Conservation (phyloP, 2,888 invertebrate genomes). For the Hartigia nigra region DNA sequence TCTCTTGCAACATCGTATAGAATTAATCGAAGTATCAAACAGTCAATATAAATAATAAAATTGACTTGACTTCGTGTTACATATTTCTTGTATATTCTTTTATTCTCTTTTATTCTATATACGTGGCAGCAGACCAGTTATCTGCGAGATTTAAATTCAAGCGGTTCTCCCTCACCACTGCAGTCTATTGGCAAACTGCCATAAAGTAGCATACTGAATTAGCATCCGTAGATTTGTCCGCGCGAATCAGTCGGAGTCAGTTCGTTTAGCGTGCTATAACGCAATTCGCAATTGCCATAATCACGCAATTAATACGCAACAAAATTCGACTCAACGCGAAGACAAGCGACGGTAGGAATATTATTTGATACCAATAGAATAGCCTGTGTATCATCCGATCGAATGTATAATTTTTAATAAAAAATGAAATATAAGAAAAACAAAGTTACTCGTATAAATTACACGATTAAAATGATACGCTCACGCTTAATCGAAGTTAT, state of each 20-base stretch:
- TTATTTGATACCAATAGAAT: not conserved
- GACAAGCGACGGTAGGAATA: not conserved
- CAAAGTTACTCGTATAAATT: not conserved
- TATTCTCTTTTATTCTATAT: too few species aligned
- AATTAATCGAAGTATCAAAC: not conserved
- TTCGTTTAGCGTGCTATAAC: not conserved
- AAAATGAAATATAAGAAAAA: not conserved
- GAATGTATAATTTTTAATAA: not conserved
- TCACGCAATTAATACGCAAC: not conserved
- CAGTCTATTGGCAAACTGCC: not conserved
- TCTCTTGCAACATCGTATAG: not conserved
- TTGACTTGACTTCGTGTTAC: not conserved
- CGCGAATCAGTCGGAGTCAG: not conserved
- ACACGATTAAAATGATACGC: not conserved
- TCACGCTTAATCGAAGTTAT: not conserved
- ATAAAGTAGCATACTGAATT: not conserved
- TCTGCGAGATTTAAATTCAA: not conserved
- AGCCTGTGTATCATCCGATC: not conserved
- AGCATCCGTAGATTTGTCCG: not conserved
- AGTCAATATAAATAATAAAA: not conserved
- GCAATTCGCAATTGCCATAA: not conserved
- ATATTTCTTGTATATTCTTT: not conserved
- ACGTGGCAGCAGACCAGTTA: not conserved
- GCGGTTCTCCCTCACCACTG: not conserved
- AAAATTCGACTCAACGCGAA: not conserved